Percentiles rank a stretch among this genome's conserved stretches.
Conservation (phyloP, 1,140 invertebrate genomes). For the Branchinecta lindahli region DNA sequence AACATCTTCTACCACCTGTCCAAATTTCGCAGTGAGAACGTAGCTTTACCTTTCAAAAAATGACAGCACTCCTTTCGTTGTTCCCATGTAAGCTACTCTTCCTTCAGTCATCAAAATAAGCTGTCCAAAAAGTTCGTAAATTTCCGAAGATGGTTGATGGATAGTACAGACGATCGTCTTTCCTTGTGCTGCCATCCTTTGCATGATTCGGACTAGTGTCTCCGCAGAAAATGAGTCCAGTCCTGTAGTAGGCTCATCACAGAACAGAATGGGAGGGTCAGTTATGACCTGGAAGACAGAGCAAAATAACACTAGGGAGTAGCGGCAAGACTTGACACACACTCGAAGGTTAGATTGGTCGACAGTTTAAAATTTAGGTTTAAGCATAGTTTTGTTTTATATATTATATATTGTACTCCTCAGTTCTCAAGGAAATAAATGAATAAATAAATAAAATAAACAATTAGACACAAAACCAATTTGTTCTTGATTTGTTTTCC, state of each 20-base stretch:
- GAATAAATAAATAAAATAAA: constrained; percentile 15
- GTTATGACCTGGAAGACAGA: constrained; percentile 46
- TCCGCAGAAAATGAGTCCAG: constrained; percentile 64
- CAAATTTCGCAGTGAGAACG: too few species aligned
- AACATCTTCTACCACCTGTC: too few species aligned
- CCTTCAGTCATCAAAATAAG: constrained; percentile 61
- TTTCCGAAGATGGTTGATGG: constrained; percentile 70
- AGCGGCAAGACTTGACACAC: too few species aligned
- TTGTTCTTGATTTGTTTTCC: too few species aligned
- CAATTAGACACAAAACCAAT: too few species aligned
- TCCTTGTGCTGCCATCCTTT: constrained; percentile 42
- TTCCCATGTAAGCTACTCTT: constrained; percentile 59
- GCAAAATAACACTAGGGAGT: too few species aligned
- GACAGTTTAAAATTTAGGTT: constrained; percentile 11
- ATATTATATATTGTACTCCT: constrained; percentile 13
- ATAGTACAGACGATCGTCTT: constrained; percentile 68
- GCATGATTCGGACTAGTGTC: constrained; percentile 49
- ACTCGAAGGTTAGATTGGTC: constrained; percentile 10
- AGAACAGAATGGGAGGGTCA: constrained; percentile 58
- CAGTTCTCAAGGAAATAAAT: constrained; percentile 18
- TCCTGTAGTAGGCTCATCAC: constrained; percentile 67
- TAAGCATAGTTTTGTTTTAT: too few species aligned
- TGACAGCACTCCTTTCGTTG: constrained; percentile 28
- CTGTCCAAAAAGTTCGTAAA: constrained; percentile 64
- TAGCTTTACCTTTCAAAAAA: constrained; percentile 33